These are phyloP conservation scores for Actinernus sp. DNA, from an alignment of 92 coral and sea anemone genomes.

Conservation along the genomic window DNA sequence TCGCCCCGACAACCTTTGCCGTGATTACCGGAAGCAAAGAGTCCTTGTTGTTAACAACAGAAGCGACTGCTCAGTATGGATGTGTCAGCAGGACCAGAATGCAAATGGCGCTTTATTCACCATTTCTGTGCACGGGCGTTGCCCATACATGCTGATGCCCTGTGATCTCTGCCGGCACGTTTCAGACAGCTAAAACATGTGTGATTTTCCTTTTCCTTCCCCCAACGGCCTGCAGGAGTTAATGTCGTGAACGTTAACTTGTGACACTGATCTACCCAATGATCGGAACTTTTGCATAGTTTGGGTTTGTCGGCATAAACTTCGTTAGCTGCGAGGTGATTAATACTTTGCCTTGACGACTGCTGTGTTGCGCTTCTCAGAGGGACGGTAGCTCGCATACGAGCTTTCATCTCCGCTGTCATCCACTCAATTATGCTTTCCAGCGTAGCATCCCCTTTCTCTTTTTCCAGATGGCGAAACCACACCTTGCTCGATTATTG, in stretches of 20 bases:
- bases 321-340: slow-evolving; percentile 9
- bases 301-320: not conserved
- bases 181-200: too few species aligned
- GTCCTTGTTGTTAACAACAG: slow-evolving; percentile 13
- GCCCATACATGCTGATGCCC: slow-evolving; percentile 14
- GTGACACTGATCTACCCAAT: slow-evolving; percentile 31
- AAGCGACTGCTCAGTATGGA: too few species aligned
- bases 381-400: slow-evolving; percentile 62
- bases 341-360: slow-evolving; percentile 11
- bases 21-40: slow-evolving; percentile 50
- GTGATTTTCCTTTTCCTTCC: too few species aligned
- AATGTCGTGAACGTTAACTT: slow-evolving; percentile 19
- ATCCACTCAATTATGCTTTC: too few species aligned
- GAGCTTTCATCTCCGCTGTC: slow-evolving; percentile 49
- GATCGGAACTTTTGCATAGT: slow-evolving; percentile 17
- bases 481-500: slow-evolving; percentile 48
- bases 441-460: slow-evolving; percentile 16
- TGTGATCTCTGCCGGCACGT: too few species aligned
- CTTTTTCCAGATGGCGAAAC: too few species aligned
- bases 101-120: slow-evolving; percentile 26
- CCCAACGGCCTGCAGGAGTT: slow-evolving; percentile 4
- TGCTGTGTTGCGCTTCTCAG: slow-evolving; percentile 34
- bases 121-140: slow-evolving; percentile 38
- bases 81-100: too few species aligned
- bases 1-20: slow-evolving; percentile 17